Conservation (phyloP, 2,888 invertebrate genomes). For the Lycia hirtaria region DNA sequence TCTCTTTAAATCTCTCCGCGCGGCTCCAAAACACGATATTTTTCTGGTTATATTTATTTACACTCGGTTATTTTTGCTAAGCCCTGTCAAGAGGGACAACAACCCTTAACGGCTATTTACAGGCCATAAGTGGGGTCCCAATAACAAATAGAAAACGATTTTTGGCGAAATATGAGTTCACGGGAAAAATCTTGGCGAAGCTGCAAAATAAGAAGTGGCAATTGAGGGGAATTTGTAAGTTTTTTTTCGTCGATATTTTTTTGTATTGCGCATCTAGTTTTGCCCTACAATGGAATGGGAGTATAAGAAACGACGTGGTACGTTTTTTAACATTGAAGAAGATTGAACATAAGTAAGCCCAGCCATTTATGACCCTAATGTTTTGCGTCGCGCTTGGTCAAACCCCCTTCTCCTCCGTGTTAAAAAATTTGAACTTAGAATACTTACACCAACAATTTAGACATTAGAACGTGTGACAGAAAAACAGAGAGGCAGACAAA, state of each 20-base stretch:
- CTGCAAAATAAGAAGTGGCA: conserved; percentile 8
- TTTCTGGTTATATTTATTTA: conserved; percentile 32
- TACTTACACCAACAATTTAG: too few relatives aligned
- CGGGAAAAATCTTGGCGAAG: conserved; percentile 11
- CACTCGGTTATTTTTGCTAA: conserved; percentile 32
- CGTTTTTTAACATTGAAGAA: too few relatives aligned
- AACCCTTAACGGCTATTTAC: conserved; percentile 40
- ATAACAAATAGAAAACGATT: conserved; percentile 33
- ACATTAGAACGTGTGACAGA: too few relatives aligned
- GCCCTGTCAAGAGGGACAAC: conserved; percentile 37
- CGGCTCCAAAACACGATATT: conserved; percentile 26
- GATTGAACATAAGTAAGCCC: too few relatives aligned
- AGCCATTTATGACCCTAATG: too few relatives aligned
- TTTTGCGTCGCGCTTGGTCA: too few relatives aligned
- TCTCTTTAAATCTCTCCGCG: conserved; percentile 17
- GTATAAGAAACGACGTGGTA: not conserved
- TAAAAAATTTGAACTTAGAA: too few relatives aligned
- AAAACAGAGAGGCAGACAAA: too few relatives aligned
- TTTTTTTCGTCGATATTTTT: not conserved
- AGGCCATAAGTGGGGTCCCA: conserved; percentile 39
- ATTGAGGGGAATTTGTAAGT: not conserved
- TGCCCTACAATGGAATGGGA: not conserved
- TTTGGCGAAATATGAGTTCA: conserved; percentile 21
- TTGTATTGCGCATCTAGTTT: not conserved
- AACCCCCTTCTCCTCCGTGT: too few relatives aligned